Evolutionary conservation across 2,888 invertebrate genomes (phyloP).

Genomic region (Plebejus melissa): DNA sequence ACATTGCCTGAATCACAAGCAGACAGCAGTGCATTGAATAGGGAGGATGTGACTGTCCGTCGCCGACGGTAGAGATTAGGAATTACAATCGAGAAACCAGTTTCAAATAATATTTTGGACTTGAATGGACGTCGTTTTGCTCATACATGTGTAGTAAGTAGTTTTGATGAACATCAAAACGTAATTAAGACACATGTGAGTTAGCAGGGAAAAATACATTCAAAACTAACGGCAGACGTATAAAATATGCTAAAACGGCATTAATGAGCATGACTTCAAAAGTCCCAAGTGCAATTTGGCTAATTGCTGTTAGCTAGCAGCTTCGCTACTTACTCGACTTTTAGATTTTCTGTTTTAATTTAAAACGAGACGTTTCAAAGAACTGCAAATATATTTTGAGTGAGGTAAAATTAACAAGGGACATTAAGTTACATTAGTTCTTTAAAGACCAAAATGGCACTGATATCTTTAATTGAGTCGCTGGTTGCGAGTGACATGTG

Average conservation of each 20-base stretch:
- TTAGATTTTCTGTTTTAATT: background rate
- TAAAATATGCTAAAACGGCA: constrained; percentile 2
- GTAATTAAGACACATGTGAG: background rate
- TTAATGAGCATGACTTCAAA: background rate
- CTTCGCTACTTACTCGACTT: background rate
- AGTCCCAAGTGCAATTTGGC: background rate
- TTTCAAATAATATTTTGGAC: background rate
- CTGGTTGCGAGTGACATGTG: background rate
- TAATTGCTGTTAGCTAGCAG: background rate
- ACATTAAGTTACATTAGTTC: background rate
- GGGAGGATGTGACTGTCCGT: constrained; percentile 34
- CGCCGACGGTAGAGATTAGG: constrained; percentile 3
- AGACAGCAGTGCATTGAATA: constrained; percentile 32
- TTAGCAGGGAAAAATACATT: background rate
- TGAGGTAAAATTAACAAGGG: background rate
- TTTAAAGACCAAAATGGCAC: background rate
- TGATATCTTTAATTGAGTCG: background rate
- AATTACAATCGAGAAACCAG: background rate
- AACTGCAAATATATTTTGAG: background rate
- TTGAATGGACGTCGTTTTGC: background rate
- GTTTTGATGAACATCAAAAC: background rate
- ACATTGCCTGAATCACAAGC: constrained; percentile 37
- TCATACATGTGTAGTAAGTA: background rate
- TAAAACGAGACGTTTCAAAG: background rate
- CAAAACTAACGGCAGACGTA: background rate